Conservation (phyloP, 1,140 invertebrate species). For the Tetragnatha versicolor region DNA sequence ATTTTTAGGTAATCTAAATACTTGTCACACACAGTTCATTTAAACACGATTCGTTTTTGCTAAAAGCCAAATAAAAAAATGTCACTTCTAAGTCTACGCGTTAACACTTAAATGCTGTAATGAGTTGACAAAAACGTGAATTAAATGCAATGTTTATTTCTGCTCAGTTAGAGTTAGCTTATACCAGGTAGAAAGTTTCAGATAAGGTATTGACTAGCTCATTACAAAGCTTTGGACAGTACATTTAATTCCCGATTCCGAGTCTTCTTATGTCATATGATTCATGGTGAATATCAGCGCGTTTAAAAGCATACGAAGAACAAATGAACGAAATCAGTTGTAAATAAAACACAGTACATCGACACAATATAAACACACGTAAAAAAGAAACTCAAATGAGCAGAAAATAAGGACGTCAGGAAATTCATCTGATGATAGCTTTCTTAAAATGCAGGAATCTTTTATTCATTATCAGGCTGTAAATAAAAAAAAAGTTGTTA, state of each 20-base stretch:
- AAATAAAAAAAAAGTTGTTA: neutral
- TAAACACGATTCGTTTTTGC: neutral
- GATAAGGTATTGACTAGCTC: neutral
- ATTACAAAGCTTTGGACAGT: neutral
- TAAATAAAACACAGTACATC: neutral
- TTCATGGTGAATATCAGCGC: neutral
- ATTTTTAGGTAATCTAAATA: neutral
- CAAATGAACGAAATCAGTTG: neutral
- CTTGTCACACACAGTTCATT: neutral
- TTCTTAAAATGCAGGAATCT: neutral
- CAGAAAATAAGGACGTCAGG: neutral
- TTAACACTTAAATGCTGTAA: neutral
- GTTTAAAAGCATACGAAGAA: neutral
- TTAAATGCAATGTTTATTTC: neutral
- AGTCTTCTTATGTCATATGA: neutral
- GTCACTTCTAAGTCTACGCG: neutral
- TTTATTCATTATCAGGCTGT: neutral
- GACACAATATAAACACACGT: neutral
- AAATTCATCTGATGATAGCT: conserved; percentile 1
- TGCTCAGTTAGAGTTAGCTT: neutral
- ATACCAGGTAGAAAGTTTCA: too few relatives aligned
- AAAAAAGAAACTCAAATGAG: neutral
- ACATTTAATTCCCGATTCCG: neutral
- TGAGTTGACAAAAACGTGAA: neutral
- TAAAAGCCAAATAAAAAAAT: neutral